Evolutionary conservation across 2,797 vertebrate species (phyloP).

Genomic region (Caiman crocodilus): DNA sequence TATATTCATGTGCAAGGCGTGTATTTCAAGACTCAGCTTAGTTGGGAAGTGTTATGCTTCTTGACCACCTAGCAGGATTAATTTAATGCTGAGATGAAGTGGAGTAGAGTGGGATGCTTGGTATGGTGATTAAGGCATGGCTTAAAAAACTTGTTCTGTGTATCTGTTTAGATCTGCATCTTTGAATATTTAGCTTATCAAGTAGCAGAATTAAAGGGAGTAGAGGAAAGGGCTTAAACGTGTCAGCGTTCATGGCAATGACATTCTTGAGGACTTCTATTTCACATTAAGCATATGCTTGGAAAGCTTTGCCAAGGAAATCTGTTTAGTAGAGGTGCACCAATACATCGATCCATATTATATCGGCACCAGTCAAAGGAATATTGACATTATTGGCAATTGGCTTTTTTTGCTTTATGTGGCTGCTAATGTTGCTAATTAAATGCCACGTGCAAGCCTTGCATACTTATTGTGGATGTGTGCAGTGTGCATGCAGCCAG

Average conservation of each 20-base stretch:
- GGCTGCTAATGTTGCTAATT: no score
- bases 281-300: background rate
- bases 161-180: fast-evolving
- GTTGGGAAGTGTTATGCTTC: background rate
- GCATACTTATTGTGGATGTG: no score
- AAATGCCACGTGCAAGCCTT: no score
- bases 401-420: no score
- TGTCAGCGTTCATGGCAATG: background rate
- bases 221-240: background rate
- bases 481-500: no score
- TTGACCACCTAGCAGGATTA: background rate
- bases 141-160: background rate
- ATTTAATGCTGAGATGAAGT: background rate
- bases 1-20: background rate
- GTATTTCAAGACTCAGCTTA: background rate
- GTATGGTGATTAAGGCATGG: background rate
- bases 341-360: no score
- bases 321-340: background rate
- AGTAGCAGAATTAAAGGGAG: background rate
- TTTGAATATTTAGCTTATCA: background rate
- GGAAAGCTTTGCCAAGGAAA: background rate
- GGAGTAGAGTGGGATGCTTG: background rate
- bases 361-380: no score
- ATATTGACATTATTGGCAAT: no score
- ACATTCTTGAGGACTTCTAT: background rate